A percentile compares a stretch with the other conserved stretches of the same genome.
Evolutionary conservation across 2,797 vertebrate species (phyloP).

Genomic region (Chaunax sp.): DNA sequence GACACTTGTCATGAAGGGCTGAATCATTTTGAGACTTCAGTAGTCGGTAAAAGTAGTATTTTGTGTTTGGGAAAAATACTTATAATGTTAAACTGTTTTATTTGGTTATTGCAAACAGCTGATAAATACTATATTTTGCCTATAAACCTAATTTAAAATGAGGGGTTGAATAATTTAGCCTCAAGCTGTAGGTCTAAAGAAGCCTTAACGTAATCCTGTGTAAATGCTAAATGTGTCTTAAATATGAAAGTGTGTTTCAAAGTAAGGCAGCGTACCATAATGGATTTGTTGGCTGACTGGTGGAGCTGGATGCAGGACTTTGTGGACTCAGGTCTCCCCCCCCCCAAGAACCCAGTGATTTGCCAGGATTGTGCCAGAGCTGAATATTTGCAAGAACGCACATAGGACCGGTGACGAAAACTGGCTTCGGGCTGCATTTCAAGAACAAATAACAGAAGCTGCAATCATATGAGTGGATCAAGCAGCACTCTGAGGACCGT

Average conservation of each 20-base stretch:
- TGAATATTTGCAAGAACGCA: constrained; percentile 13
- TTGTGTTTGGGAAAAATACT: no score
- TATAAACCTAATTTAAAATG: no score
- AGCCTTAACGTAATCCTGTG: constrained; percentile 1
- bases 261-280: constrained; percentile 18
- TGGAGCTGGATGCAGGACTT: constrained; percentile 2
- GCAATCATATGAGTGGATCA: constrained; percentile 5
- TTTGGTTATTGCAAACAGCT: no score
- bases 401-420: constrained; percentile 41
- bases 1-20: no score
- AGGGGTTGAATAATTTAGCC: no score
- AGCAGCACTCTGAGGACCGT: constrained; percentile 20
- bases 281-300: constrained; percentile 2
- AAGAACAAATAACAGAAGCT: constrained; percentile 56
- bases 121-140: no score
- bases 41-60: no score
- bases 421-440: constrained; percentile 40
- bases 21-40: no score
- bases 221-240: constrained; percentile 12
- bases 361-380: background rate
- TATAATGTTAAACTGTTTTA: no score
- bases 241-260: constrained; percentile 23
- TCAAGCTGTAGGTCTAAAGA: background rate
- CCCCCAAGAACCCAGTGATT: constrained; percentile 30
- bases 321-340: background rate